Conservation (phyloP, 2,888 invertebrate genomes). For the Rhingia campestris region DNA sequence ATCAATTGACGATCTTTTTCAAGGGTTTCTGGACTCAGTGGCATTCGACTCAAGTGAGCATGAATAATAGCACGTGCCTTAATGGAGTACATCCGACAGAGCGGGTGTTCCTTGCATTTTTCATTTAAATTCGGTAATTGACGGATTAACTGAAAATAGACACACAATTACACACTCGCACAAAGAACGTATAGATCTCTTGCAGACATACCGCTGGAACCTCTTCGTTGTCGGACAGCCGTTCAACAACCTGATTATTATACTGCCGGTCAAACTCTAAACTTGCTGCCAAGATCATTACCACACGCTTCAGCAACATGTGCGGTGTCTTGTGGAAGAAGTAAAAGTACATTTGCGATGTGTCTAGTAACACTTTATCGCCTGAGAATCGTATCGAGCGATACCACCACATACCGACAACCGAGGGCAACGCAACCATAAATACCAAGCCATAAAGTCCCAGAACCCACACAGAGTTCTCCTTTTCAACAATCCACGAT, state of each 20-base stretch:
- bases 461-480: slow-evolving; percentile 98
- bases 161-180: not conserved
- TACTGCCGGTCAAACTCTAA: slow-evolving; percentile 97
- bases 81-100: slow-evolving; percentile 95
- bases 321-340: slow-evolving; percentile 98
- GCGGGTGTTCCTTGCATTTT: slow-evolving; percentile 97
- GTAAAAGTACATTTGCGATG: slow-evolving; percentile 97
- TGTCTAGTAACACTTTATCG: slow-evolving; percentile 97
- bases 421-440: slow-evolving; percentile 97
- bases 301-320: slow-evolving; percentile 96
- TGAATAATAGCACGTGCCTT: slow-evolving; percentile 97
- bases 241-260: slow-evolving; percentile 96
- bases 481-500: slow-evolving; percentile 99
- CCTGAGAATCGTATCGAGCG: slow-evolving; percentile 98
- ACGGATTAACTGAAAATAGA: slow-evolving; percentile 89
- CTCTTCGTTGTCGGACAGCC: slow-evolving; percentile 97
- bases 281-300: slow-evolving; percentile 98
- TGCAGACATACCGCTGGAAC: slow-evolving; percentile 90
- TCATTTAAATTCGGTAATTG: slow-evolving; percentile 95
- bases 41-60: slow-evolving; percentile 95
- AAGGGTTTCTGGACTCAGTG: slow-evolving; percentile 89
- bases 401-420: slow-evolving; percentile 99
- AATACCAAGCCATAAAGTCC: slow-evolving; percentile 97
- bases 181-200: not conserved
- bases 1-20: slow-evolving; percentile 93